These are phyloP conservation scores for Drosophila truncata DNA, from an alignment of 1,140 invertebrate genomes.

Conservation along the genomic window DNA sequence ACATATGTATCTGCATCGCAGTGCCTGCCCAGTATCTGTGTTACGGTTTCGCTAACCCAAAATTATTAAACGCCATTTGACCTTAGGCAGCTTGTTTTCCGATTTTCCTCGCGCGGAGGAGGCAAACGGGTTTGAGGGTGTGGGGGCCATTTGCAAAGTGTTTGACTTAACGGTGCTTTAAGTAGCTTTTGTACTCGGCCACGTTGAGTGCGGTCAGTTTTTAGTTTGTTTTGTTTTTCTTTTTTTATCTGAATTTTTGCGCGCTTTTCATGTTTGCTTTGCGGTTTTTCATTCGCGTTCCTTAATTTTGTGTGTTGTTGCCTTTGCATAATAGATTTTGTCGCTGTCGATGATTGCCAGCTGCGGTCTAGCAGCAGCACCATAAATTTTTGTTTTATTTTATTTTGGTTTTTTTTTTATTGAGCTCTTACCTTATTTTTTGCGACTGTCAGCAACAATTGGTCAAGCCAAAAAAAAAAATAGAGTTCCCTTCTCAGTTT, in stretches of 20 bases:
- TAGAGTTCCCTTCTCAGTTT: constrained; percentile 16
- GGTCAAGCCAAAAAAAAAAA: constrained; percentile 29
- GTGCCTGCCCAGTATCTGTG: constrained; percentile 27
- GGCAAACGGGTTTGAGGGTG: constrained; percentile 17
- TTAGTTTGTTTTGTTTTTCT: constrained; percentile 22
- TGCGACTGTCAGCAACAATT: constrained; percentile 47
- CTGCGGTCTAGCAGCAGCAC: constrained; percentile 25
- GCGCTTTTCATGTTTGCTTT: constrained; percentile 56
- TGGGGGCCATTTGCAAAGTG: constrained; percentile 69
- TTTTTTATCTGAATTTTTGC: constrained; percentile 35
- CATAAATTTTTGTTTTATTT: constrained; percentile 30
- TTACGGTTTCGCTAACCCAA: constrained; percentile 61
- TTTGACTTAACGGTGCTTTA: constrained; percentile 71
- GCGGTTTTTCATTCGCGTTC: constrained; percentile 48
- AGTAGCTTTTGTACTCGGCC: constrained; percentile 52
- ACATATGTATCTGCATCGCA: constrained; percentile 55
- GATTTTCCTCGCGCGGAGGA: constrained; percentile 2
- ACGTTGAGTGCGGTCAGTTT: constrained; percentile 64
- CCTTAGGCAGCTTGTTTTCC: constrained; percentile 65
- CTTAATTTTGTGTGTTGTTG: constrained; percentile 40
- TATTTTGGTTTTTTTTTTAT: constrained; percentile 17
- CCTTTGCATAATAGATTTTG: constrained; percentile 51
- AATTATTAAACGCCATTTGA: constrained; percentile 82
- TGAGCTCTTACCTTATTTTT: constrained; percentile 26
- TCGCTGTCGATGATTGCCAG: constrained; percentile 52